Percentiles rank a stretch among this genome's conserved stretches.
These are phyloP conservation scores for Balaeniceps rex DNA, from an alignment of 2,113 vertebrate species.

Conservation along the genomic window DNA sequence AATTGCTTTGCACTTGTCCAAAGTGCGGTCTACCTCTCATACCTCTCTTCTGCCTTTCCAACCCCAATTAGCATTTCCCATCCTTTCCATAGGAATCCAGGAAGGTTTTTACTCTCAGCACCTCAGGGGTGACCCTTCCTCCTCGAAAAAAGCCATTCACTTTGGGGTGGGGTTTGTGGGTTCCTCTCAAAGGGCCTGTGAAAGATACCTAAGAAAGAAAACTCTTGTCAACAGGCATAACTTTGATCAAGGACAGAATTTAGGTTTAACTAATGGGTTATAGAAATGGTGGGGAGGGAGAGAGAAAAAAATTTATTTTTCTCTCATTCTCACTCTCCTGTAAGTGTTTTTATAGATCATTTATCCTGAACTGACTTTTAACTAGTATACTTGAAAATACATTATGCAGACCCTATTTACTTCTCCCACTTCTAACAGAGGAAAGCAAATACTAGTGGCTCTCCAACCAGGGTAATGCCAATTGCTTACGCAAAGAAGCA, in stretches of 20 bases:
- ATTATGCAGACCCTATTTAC: constrained; percentile 22
- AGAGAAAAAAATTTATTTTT: background rate
- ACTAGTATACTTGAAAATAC: constrained; percentile 19
- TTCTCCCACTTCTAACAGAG: background rate
- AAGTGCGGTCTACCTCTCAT: background rate
- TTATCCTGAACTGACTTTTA: constrained; percentile 19
- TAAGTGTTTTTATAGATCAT: background rate
- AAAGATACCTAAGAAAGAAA: background rate
- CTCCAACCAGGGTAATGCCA: background rate
- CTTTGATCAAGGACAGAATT: background rate
- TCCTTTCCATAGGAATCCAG: background rate
- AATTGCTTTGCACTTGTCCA: background rate
- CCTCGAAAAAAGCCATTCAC: background rate
- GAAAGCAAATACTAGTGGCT: constrained; percentile 19
- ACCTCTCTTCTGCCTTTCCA: background rate
- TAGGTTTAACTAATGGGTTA: background rate
- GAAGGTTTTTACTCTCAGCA: background rate
- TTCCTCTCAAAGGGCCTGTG: background rate
- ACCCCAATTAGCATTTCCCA: background rate
- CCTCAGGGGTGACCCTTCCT: background rate
- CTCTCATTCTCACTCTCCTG: background rate
- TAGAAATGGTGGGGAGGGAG: background rate
- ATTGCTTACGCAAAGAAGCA: background rate
- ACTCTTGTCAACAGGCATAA: background rate
- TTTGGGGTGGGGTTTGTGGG: background rate